phyloP scores from a whole-genome alignment of 2,888 invertebrate species.

The Amblyteles armatorius region DNA sequence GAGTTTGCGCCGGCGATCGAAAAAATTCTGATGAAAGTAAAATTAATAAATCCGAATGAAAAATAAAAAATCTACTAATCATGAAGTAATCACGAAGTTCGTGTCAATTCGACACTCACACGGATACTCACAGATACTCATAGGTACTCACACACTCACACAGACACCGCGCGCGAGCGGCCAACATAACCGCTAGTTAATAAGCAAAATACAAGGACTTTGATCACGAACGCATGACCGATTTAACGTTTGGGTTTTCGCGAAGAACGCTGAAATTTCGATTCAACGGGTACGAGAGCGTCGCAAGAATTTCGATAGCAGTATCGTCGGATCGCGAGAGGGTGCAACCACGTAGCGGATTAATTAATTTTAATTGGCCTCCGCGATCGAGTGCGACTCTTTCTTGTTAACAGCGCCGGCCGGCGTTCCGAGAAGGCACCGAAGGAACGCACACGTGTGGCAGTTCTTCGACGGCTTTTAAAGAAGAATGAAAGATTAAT shows the following conservation, averaged over 20 bases:
- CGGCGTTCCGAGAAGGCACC: conserved; percentile 20
- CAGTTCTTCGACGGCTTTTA: background rate
- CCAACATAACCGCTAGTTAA: too few species aligned
- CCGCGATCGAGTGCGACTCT: conserved; percentile 15
- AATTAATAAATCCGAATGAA: too few species aligned
- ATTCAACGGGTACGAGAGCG: background rate
- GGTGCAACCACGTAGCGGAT: conserved; percentile 18
- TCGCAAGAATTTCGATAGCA: conserved; percentile 12
- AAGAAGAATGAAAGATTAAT: conserved; percentile 43
- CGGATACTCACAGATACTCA: too few species aligned
- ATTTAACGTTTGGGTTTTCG: background rate
- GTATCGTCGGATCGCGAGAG: conserved; percentile 15
- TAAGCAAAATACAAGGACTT: too few species aligned
- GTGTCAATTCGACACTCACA: too few species aligned
- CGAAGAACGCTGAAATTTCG: background rate
- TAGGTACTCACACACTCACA: too few species aligned
- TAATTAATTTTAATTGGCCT: conserved; percentile 63
- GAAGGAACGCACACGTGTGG: background rate
- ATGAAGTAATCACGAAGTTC: too few species aligned
- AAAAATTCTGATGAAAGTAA: background rate
- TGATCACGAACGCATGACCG: too few species aligned
- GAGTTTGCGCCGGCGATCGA: background rate
- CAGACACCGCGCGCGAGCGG: too few species aligned
- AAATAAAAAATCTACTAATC: background rate
- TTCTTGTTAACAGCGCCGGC: conserved; percentile 5